Evolutionary conservation across 2,113 vertebrate genomes (phyloP), one percentile per base, ranked within the genome.

Genomic region (Ibidorhyncha struthersii): DNA sequence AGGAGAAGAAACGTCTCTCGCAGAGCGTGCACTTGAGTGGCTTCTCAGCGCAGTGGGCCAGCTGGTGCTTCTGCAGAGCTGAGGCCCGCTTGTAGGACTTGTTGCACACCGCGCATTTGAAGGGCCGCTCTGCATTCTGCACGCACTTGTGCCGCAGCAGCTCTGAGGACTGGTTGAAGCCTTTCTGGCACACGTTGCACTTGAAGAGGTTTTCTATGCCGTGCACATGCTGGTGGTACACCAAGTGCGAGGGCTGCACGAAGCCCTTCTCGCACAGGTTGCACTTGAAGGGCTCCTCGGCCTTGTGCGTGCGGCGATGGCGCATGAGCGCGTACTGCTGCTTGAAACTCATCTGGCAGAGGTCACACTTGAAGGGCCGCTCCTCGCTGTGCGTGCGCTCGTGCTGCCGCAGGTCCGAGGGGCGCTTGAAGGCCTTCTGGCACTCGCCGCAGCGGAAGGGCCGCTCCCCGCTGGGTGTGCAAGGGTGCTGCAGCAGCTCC

Each of bases 331-430:
- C 99, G 0, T 99, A 99, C 97, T 99, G 99, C 98, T 99, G 99
- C 97, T 99, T 99, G 98, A 99, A 99, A 97, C 99, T 99, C 99
- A 99, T 99, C 97, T 99, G 99, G 95, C 99, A 99, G 92, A 99
- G 99, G 53, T 99, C 99, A 14, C 99, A 99, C 98, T 99, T 99
- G 98, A 99, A 99, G 36, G 99, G 99, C 34, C 99, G 98, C 98
- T 99, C 99, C n/a, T 99, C 99, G 0, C 99, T 99, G 98, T 99
- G 99, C 0, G 99, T 99, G 90, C 99, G 99, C 97, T 99, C 99
- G 0, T 99, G 99, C 96, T 99, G 99, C 76, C 99, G 98, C 69
- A 99, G 98, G 98, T 99, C 99, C 0, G 99, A 99, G 0, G 99
- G 99, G 3, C 99, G 99, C 91, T 99, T 99, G 98, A 99, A 99